Base-by-base conservation (phyloP, 2,888 invertebrate genomes). In the Gnatocerus cornutus region DNA sequence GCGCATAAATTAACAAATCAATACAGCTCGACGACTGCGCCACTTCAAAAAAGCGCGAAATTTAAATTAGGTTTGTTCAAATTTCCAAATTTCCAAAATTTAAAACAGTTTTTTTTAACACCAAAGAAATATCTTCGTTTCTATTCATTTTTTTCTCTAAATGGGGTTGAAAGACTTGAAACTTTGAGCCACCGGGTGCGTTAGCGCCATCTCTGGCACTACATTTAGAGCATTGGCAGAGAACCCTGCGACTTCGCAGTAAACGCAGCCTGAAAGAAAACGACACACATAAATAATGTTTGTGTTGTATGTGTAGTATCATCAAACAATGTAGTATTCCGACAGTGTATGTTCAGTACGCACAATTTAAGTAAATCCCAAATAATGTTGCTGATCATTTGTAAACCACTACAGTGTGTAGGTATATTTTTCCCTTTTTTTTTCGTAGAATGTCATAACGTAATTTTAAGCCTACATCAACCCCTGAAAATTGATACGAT, bases 401-500 rank as follows among this genome's bases (percentile, higher is more conserved):
- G 43, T 12, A 6, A 43, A 29, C 10, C 53, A 30, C 9, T 7
- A 53, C 10, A 33, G 30, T 12, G 30, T 30, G 14, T 33, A 33
- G 7, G n/a, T 50, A 6, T 27, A 10, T 50, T 21, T 4, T 21
- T 21, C 2, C 21, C 4, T 21, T 21, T 21, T 21, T 29, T 39
- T 30, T 39, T 39, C 3, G 14, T 10, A 14, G 9, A 9, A 9
- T 21, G 16, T 9, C 21, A 55, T 13, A 16, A 55, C 37, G 55
- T 41, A 55, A 14, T 14, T 55, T 16, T 21, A 13, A 14, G 10
- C 14, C 13, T 8, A 41, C 16, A 21, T 16, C 16, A 55, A 29
- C 45, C 46, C 14, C 45, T 43, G 4, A 13, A 46, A 33, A 48
- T 21, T 37, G 61, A 33, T 61, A 43, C 46, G 45, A 27, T 14